These are phyloP conservation scores for Knipowitschia caucasica DNA, from an alignment of 2,797 vertebrate genomes.

Conservation along the genomic window DNA sequence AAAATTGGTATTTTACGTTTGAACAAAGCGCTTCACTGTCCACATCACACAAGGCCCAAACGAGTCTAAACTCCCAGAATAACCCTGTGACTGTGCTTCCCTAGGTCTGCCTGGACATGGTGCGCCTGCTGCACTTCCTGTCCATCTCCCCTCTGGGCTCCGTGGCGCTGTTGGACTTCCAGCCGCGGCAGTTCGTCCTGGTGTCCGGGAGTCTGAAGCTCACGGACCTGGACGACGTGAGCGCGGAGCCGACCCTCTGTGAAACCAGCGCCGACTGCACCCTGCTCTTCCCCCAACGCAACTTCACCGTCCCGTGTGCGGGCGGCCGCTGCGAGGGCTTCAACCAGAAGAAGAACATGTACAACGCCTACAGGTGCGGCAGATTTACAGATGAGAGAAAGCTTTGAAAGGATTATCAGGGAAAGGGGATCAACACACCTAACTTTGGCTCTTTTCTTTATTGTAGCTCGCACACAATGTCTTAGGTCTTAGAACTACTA, in stretches of 20 bases:
- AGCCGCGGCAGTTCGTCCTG: conserved; percentile 89
- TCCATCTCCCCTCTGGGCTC: conserved; percentile 87
- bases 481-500: no score
- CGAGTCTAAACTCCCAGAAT: neutral
- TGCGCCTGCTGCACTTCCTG: conserved; percentile 85
- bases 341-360: conserved; percentile 89
- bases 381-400: neutral
- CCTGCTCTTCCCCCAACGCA: conserved; percentile 83
- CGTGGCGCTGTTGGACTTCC: conserved; percentile 88
- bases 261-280: conserved; percentile 76
- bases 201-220: conserved; percentile 87
- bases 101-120: conserved; percentile 88
- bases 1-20: no score
- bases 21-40: no score
- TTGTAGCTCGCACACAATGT: no score
- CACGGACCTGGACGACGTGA: conserved; percentile 89
- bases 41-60: no score
- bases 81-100: conserved; percentile 1
- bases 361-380: conserved; percentile 87
- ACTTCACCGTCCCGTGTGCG: conserved; percentile 77
- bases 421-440: no score
- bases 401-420: no score
- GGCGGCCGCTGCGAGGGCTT: conserved; percentile 77
- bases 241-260: conserved; percentile 74
- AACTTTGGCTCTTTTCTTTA: no score